phyloP scores from a whole-genome alignment of 2,888 invertebrate genomes.

The Yponomeuta cagnagella region DNA sequence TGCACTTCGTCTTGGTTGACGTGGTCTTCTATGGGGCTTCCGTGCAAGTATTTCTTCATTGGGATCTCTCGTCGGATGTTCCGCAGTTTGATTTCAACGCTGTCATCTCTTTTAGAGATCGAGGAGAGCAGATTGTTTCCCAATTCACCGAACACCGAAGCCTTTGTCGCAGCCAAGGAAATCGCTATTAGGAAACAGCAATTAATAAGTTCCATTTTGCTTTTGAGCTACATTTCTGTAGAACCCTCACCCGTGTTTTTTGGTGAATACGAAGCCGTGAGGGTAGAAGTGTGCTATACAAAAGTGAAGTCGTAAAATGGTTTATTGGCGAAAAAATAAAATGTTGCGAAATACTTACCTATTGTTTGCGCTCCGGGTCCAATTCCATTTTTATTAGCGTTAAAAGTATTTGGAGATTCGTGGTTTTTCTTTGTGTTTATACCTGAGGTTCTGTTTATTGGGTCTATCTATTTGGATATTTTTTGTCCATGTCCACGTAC shows the following conservation, averaged over 20 bases:
- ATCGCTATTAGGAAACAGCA: not conserved
- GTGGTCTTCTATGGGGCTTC: not conserved
- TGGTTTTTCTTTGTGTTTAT: not conserved
- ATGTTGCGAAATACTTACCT: slow-evolving; percentile 6
- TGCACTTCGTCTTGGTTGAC: not conserved
- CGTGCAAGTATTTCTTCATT: not conserved
- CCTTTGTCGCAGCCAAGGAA: not conserved
- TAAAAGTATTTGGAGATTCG: not conserved
- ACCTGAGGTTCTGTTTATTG: not conserved
- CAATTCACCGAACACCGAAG: not conserved
- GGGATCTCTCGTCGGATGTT: not conserved
- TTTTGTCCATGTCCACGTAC: too few species aligned
- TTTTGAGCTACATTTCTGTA: slow-evolving; percentile 3
- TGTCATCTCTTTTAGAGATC: not conserved
- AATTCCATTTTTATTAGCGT: slow-evolving; percentile 1
- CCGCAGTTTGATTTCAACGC: not conserved
- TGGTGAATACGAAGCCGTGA: not conserved
- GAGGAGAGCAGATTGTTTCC: not conserved
- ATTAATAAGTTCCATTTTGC: slow-evolving; percentile 1
- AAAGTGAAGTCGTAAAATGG: slow-evolving; percentile 6
- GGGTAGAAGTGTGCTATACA: not conserved
- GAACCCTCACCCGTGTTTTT: not conserved
- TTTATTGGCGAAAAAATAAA: slow-evolving; percentile 7
- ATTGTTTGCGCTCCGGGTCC: not conserved
- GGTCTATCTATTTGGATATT: too few species aligned